These are phyloP conservation scores for Brachionus angularis DNA, from an alignment of 1,140 invertebrate genomes.

Conservation along the genomic window DNA sequence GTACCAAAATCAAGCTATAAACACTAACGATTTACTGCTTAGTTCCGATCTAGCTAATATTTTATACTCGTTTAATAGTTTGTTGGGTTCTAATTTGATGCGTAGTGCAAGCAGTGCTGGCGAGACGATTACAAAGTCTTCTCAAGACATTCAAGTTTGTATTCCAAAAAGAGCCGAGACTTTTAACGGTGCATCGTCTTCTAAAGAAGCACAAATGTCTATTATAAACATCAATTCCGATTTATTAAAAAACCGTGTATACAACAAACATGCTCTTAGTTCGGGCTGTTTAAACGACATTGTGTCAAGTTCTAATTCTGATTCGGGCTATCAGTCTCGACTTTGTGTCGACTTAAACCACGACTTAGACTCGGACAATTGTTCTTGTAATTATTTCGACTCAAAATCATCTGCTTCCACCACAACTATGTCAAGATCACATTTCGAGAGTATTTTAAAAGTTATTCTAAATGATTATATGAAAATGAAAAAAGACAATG, in stretches of 20 bases:
- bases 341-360: too few relatives aligned
- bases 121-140: conserved; percentile 18
- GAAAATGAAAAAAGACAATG: conserved; percentile 11
- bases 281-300: neutral
- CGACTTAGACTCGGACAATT: conserved; percentile 11
- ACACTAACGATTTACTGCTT: neutral
- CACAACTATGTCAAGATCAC: neutral
- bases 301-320: neutral
- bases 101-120: conserved; percentile 43
- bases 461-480: conserved; percentile 17
- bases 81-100: conserved; percentile 41
- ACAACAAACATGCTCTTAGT: neutral
- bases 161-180: conserved; percentile 42
- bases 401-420: neutral
- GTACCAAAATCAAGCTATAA: neutral
- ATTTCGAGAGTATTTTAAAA: conserved; percentile 27
- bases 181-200: conserved; percentile 37
- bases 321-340: conserved; percentile 36
- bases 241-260: conserved; percentile 13
- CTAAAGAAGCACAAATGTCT: conserved; percentile 40
- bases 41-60: conserved; percentile 26
- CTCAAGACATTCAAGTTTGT: conserved; percentile 31
- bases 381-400: conserved; percentile 2
- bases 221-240: conserved; percentile 39
- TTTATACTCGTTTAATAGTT: conserved; percentile 4